Evolutionary conservation across 2,797 vertebrate genomes (phyloP), one percentile per base, ranked within the genome.

Genomic region (Sparus aurata): DNA sequence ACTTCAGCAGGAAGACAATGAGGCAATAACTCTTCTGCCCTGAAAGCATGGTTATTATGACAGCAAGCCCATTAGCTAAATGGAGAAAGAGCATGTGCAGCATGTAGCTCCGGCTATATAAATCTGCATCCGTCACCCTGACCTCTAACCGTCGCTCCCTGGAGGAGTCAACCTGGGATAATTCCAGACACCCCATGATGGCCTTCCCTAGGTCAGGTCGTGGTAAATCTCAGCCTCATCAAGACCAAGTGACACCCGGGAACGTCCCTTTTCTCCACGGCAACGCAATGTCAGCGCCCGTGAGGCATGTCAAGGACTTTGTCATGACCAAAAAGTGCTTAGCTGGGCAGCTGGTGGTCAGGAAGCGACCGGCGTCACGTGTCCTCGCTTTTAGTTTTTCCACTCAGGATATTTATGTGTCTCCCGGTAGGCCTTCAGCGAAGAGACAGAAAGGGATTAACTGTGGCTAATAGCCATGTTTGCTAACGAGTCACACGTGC

Each of bases 61-160:
- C 95, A 90, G 94, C 81, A 86, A 92, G 86, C 92, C 96, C 95
- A 97, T 97, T 97, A 97, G 94, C 93, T 94, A 97, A 97, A 97
- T 96, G 95, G 95, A 96, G 94, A 95, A 85, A 61, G 80, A 87
- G 72, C 86, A 83, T 77, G 80, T 75, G 79, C 80, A 84, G 84
- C 83, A 62, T 82, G 87, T 57, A 80, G 73, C 76, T 67, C 47
- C 1, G 67, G 77, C 80, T 88, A 83, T 84, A 89, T 89, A 85
- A 91, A 92, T 91, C 84, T 85, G 75, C 77, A 83, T 88, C 86
- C 68, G 60, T 89, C 81, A 80, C 90, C 85, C 83, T 92, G 90
- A 92, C 92, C 92, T 89, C 82, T 47, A 69, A 63, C 72, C 79
- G 63, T 50, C 58, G 25, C 62, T 73, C 81, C 77, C 77, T 12